These are phyloP conservation scores for Lasioglossum morio DNA, from an alignment of 2,888 invertebrate species.

Conservation along the genomic window DNA sequence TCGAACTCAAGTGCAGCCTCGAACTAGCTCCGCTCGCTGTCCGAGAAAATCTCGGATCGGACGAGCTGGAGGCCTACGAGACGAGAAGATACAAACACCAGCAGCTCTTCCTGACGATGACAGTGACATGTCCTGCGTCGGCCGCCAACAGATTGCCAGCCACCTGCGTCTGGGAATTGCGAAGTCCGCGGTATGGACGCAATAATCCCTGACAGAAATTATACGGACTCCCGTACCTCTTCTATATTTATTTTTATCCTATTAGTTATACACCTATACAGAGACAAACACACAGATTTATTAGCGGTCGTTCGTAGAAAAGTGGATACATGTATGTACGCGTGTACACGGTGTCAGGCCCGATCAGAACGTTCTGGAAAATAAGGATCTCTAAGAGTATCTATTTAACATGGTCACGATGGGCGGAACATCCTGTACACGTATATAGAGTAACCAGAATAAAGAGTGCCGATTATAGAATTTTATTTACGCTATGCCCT, in stretches of 20 bases:
- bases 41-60: conserved; percentile 70
- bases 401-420: neutral
- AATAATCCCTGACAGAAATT: conserved; percentile 36
- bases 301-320: conserved; percentile 27
- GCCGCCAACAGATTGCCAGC: conserved; percentile 77
- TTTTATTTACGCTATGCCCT: conserved; percentile 49
- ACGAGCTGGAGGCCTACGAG: conserved; percentile 73
- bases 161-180: conserved; percentile 79
- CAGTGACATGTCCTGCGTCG: conserved; percentile 77
- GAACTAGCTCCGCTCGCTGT: conserved; percentile 80
- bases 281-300: conserved; percentile 34
- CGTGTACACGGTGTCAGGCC: neutral
- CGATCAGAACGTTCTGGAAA: neutral
- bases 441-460: conserved; percentile 22
- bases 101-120: conserved; percentile 77
- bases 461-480: conserved; percentile 4
- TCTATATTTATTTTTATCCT: conserved; percentile 67
- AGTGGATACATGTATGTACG: neutral
- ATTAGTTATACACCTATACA: conserved; percentile 47
- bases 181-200: conserved; percentile 60
- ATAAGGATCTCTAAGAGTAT: neutral
- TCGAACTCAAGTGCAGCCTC: conserved; percentile 80
- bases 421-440: neutral
- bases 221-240: conserved; percentile 24
- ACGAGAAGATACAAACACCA: conserved; percentile 49